phyloP scores from a whole-genome alignment of 2,797 vertebrate species.

The Pangasius macronema region DNA sequence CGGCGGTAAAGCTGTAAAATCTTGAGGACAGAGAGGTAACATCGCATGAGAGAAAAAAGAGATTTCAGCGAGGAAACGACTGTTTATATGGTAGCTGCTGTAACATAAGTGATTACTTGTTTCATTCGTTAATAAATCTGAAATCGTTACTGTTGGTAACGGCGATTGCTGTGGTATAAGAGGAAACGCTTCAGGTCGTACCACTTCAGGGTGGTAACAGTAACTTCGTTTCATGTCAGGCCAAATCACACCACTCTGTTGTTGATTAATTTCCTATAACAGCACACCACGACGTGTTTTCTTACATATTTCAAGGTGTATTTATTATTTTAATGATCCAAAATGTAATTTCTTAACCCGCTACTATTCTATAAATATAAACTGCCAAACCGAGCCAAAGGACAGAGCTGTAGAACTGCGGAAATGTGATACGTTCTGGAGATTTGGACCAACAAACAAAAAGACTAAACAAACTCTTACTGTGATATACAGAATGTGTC shows the following conservation, averaged over 20 bases:
- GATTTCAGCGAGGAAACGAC: neutral
- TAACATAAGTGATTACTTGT: neutral
- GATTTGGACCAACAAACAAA: neutral
- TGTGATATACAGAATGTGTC: neutral
- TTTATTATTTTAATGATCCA: neutral
- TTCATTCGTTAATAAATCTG: neutral
- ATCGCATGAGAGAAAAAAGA: neutral
- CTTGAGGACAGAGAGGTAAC: neutral
- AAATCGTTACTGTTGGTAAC: neutral
- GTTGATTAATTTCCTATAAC: neutral
- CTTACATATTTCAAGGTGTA: neutral
- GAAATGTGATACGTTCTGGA: neutral
- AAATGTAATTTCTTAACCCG: neutral
- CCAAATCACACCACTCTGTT: neutral
- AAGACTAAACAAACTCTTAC: neutral
- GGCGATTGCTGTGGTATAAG: neutral
- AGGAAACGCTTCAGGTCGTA: too few relatives aligned
- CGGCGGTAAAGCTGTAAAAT: neutral
- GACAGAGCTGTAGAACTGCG: neutral
- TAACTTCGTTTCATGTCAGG: neutral
- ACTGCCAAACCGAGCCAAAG: neutral
- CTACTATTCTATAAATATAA: neutral
- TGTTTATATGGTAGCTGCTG: neutral
- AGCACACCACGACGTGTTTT: neutral
- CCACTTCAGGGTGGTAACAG: neutral